phyloP scores from a whole-genome alignment of 2,113 vertebrate genomes.

The Microcebus jonahi region DNA sequence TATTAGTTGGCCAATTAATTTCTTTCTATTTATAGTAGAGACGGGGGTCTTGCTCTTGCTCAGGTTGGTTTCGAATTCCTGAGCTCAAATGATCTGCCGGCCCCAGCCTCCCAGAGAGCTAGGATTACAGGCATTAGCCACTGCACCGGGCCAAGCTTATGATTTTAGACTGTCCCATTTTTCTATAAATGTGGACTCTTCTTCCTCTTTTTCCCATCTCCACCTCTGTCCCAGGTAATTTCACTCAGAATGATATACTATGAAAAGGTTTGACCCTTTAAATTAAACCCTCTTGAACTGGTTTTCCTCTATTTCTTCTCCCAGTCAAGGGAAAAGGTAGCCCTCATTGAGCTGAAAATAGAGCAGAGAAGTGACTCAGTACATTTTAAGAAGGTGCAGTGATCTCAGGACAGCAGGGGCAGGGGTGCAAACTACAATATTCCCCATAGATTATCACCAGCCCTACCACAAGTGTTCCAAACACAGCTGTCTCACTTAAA shows the following conservation, averaged over 20 bases:
- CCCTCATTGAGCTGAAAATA: neutral
- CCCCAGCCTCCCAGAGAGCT: no score
- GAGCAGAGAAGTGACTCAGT: neutral
- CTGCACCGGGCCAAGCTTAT: neutral
- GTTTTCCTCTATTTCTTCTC: neutral
- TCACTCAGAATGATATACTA: neutral
- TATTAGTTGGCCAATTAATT: no score
- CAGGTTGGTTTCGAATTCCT: no score
- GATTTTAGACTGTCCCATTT: constrained; percentile 1
- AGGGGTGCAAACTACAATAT: neutral
- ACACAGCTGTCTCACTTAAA: neutral
- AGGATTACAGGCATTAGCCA: no score
- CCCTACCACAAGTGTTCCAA: neutral
- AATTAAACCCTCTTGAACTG: constrained; percentile 32
- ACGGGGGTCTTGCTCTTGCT: no score
- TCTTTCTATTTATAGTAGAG: no score
- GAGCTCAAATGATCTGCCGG: no score
- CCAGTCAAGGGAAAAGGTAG: neutral
- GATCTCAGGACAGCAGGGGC: neutral
- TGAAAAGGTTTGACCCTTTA: neutral
- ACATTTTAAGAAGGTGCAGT: neutral
- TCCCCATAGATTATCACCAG: neutral
- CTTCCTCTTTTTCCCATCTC: neutral
- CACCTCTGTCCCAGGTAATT: constrained; percentile 43
- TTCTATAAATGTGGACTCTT: constrained; percentile 24